phyloP scores from a whole-genome alignment of 2,888 invertebrate genomes.

The Papilio elwesi region DNA sequence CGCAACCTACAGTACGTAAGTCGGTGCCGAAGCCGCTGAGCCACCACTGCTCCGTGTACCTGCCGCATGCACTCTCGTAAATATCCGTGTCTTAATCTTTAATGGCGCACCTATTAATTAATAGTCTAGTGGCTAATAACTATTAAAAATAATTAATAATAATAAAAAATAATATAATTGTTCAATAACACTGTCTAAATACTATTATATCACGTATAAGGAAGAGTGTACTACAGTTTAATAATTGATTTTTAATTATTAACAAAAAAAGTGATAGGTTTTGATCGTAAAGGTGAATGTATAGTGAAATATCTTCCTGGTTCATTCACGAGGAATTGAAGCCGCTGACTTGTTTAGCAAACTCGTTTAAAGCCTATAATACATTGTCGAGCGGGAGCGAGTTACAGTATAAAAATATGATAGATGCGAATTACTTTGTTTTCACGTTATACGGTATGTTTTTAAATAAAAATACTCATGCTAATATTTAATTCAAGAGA shows the following conservation, averaged over 20 bases:
- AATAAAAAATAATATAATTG: no score
- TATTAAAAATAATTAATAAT: no score
- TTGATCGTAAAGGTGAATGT: constrained; percentile 26
- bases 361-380: constrained; percentile 21
- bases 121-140: no score
- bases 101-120: no score
- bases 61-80: no score
- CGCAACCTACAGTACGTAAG: no score
- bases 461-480: neutral
- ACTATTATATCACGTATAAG: neutral
- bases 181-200: no score
- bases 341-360: constrained; percentile 14
- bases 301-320: constrained; percentile 36
- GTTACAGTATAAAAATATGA: neutral
- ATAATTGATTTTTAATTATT: constrained; percentile 18
- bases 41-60: no score
- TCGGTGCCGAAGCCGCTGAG: no score
- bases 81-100: no score
- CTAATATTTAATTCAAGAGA: no score
- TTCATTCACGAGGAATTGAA: constrained; percentile 13
- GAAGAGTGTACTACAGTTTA: constrained; percentile 1
- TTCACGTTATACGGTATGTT: neutral
- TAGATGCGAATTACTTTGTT: neutral
- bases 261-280: constrained; percentile 20
- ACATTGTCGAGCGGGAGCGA: constrained; percentile 25